A percentile compares a stretch with the other conserved stretches of the same genome.
These are phyloP conservation scores for Prietella phreatophila DNA, from an alignment of 2,113 vertebrate genomes.

Conservation along the genomic window DNA sequence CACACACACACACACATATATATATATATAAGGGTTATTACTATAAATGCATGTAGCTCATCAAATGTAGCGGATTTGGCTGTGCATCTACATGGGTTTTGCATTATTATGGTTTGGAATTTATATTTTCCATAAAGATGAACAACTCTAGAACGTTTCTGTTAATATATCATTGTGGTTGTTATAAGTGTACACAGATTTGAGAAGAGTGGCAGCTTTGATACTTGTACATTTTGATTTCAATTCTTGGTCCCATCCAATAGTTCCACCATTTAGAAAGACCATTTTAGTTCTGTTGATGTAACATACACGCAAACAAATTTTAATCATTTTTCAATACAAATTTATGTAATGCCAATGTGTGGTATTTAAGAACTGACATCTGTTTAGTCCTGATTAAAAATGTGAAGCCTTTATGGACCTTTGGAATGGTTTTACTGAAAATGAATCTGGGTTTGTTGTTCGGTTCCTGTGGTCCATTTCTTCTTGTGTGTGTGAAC, in stretches of 20 bases:
- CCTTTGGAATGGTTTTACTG: conserved; percentile 7
- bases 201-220: conserved; percentile 22
- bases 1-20: no score
- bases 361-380: neutral
- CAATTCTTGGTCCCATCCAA: neutral
- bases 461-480: conserved; percentile 32
- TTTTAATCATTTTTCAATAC: conserved; percentile 1
- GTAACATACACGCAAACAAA: neutral
- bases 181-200: neutral
- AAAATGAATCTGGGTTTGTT: conserved; percentile 26
- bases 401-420: conserved; percentile 47
- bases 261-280: neutral
- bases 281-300: no score
- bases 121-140: neutral
- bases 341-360: neutral
- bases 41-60: conserved; percentile 19
- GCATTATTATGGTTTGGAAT: neutral
- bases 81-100: neutral
- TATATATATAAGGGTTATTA: neutral
- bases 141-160: neutral
- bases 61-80: conserved; percentile 39
- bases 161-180: neutral
- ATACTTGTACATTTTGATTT: neutral
- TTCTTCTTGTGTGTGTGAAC: conserved; percentile 10
- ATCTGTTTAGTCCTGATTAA: conserved; percentile 26